Evolutionary conservation across 2,888 invertebrate species (phyloP).

Genomic region (Ditula angustiorana): DNA sequence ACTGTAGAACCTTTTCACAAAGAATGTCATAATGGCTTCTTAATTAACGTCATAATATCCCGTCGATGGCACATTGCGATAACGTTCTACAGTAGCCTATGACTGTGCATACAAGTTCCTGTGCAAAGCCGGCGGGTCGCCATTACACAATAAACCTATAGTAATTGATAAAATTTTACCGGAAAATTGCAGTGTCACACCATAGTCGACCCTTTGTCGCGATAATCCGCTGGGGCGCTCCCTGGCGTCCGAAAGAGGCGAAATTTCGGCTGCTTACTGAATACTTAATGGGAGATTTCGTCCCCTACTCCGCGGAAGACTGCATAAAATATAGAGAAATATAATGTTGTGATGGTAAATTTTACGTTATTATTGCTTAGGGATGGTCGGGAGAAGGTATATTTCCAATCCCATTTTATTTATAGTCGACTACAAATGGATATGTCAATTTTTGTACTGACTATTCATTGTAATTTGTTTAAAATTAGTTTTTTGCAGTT

Average conservation of each 20-base stretch:
- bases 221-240: background rate
- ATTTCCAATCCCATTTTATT: background rate
- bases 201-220: background rate
- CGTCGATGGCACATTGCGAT: too few species aligned
- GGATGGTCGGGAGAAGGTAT: background rate
- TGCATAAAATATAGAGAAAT: constrained; percentile 33
- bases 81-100: too few species aligned
- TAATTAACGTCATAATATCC: too few species aligned
- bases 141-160: background rate
- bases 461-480: too few species aligned
- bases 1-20: too few species aligned
- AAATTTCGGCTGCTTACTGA: constrained; percentile 26
- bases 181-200: constrained; percentile 3
- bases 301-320: constrained; percentile 1
- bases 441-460: too few species aligned
- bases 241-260: background rate
- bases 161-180: background rate
- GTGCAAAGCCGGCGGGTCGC: too few species aligned
- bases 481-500: too few species aligned
- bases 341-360: constrained; percentile 11
- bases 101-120: too few species aligned
- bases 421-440: too few species aligned
- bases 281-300: constrained; percentile 28
- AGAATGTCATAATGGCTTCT: too few species aligned
- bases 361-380: background rate